Conservation (phyloP, 2,888 invertebrate genomes). For the Hedychridium roseum region DNA sequence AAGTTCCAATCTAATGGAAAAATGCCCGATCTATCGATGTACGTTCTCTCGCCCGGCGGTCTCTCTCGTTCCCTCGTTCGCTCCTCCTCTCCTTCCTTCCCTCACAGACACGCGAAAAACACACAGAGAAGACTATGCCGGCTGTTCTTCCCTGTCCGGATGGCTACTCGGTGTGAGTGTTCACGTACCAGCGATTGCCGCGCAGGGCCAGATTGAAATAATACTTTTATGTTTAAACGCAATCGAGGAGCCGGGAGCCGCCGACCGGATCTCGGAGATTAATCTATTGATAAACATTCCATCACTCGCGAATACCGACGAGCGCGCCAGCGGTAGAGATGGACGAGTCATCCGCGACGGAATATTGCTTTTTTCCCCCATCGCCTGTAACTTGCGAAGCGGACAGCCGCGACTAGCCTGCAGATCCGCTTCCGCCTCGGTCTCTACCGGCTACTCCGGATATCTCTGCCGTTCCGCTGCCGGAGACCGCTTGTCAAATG, state of each 20-base stretch:
- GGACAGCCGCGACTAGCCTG: constrained; percentile 4
- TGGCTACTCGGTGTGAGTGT: constrained; percentile 3
- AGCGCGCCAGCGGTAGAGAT: constrained; percentile 29
- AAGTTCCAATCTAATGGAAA: constrained; percentile 63
- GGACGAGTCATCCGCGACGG: constrained; percentile 36
- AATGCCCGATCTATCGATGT: constrained; percentile 61
- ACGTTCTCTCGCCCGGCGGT: no score
- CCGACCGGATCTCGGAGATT: constrained; percentile 53
- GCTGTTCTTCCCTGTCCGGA: neutral
- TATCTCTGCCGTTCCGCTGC: no score
- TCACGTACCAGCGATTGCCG: constrained; percentile 22
- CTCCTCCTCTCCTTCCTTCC: neutral
- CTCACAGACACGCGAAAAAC: constrained; percentile 1
- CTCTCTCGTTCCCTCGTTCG: neutral
- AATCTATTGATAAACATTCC: constrained; percentile 59
- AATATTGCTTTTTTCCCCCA: constrained; percentile 41
- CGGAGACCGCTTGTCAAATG: constrained; percentile 29
- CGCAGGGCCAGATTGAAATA: constrained; percentile 52
- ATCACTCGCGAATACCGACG: constrained; percentile 44
- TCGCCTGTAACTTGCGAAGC: no score
- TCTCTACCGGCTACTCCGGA: no score
- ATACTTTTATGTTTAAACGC: constrained; percentile 57
- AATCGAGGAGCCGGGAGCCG: constrained; percentile 51
- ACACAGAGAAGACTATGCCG: neutral
- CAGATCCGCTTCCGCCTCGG: constrained; percentile 3